These are phyloP conservation scores for Lampropteryx suffumata DNA, from an alignment of 2,888 invertebrate species.

Conservation along the genomic window DNA sequence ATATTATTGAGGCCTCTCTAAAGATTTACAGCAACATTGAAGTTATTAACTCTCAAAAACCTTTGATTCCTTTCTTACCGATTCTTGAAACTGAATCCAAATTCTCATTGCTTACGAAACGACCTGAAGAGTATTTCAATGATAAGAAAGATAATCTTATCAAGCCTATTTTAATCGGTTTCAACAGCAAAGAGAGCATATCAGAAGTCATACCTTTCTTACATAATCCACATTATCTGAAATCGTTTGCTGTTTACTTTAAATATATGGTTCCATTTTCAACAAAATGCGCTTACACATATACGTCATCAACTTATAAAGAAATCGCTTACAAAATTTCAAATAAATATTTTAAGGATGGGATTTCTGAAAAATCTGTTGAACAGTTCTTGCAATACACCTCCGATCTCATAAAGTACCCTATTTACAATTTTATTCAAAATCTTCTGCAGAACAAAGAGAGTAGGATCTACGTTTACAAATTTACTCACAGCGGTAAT, in stretches of 20 bases:
- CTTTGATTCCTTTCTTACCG: conserved; percentile 68
- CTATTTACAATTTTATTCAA: conserved; percentile 68
- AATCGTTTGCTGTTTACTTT: conserved; percentile 54
- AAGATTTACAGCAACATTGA: conserved; percentile 63
- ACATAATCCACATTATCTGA: conserved; percentile 59
- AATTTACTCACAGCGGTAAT: conserved; percentile 72
- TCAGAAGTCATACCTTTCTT: conserved; percentile 71
- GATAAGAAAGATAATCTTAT: conserved; percentile 29
- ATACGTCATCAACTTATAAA: conserved; percentile 50
- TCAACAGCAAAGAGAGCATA: conserved; percentile 75
- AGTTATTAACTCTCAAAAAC: conserved; percentile 60
- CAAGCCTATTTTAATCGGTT: conserved; percentile 75
- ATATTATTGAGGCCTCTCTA: conserved; percentile 52
- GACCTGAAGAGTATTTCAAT: conserved; percentile 44
- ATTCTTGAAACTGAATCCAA: conserved; percentile 51
- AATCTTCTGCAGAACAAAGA: conserved; percentile 35
- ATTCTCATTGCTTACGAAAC: conserved; percentile 47
- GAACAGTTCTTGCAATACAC: conserved; percentile 62
- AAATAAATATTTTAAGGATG: conserved; percentile 57
- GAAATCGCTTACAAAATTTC: conserved; percentile 56
- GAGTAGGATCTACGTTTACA: conserved; percentile 63
- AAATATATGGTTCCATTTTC: conserved; percentile 71
- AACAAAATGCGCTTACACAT: conserved; percentile 57
- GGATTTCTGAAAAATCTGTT: conserved; percentile 54
- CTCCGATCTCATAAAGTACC: conserved; percentile 70